A percentile compares a stretch with the other conserved stretches of the same genome.
Conservation (phyloP, 2,888 invertebrate species). For the Philereme transversata region DNA sequence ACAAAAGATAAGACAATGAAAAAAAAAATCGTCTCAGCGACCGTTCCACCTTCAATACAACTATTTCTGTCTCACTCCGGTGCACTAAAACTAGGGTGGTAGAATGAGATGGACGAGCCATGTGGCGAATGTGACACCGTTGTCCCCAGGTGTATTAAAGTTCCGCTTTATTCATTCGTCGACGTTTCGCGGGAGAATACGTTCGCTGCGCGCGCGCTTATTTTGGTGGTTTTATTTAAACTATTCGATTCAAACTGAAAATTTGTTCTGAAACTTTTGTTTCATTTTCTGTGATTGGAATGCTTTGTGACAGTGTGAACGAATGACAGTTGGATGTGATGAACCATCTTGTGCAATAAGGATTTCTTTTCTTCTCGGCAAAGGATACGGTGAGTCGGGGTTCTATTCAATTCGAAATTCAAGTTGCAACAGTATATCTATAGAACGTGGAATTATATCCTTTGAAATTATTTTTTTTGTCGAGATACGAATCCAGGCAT, state of each 20-base stretch:
- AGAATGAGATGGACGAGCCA: slow-evolving; percentile 54
- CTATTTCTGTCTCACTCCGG: slow-evolving; percentile 44
- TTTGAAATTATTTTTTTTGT: slow-evolving; percentile 23
- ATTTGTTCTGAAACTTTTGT: slow-evolving; percentile 35
- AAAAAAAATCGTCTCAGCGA: slow-evolving; percentile 49
- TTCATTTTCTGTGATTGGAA: slow-evolving; percentile 39
- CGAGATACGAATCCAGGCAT: slow-evolving; percentile 7
- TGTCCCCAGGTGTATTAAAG: slow-evolving; percentile 70
- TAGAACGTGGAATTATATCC: slow-evolving; percentile 25
- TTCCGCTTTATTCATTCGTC: slow-evolving; percentile 74
- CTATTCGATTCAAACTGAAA: slow-evolving; percentile 32
- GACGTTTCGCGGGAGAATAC: slow-evolving; percentile 80
- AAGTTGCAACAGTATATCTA: slow-evolving; percentile 45
- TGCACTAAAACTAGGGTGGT: slow-evolving; percentile 20
- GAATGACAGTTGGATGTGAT: slow-evolving; percentile 63
- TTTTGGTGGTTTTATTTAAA: slow-evolving; percentile 51
- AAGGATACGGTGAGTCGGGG: slow-evolving; percentile 68
- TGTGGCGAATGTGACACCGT: slow-evolving; percentile 65
- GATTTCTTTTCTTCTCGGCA: slow-evolving; percentile 64
- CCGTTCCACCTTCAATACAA: slow-evolving; percentile 72
- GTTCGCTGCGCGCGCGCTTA: slow-evolving; percentile 57
- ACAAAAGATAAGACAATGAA: slow-evolving; percentile 70
- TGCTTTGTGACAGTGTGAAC: slow-evolving; percentile 50
- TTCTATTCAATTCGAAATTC: slow-evolving; percentile 50
- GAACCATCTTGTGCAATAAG: slow-evolving; percentile 67